Evolutionary conservation across 2,113 vertebrate genomes (phyloP), one percentile per base, ranked within the genome.

Genomic region (Sprattus sprattus): DNA sequence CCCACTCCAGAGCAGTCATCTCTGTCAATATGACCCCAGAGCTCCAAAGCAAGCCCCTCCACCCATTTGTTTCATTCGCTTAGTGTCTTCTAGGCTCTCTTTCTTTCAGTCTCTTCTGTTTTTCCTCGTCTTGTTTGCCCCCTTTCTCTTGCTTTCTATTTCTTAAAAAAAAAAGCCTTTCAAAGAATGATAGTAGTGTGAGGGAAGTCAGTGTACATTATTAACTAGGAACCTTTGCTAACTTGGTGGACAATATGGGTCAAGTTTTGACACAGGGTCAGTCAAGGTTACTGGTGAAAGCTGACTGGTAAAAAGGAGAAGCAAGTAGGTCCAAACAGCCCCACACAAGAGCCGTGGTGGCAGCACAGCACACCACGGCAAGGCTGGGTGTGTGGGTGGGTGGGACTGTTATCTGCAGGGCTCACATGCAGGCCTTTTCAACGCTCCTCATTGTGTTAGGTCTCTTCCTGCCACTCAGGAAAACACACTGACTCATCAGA

Each of bases 401-500:
- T 52, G 28, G 64, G 46, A 45, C 82, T 54, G 84, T 90, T 88
- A 91, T 90, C 85, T 83, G 25, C 45, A 39, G 13, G 46, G 15
- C 85, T 89, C 88, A 90, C 87, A 86, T 86, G 87, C 84, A 86
- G 88, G 39, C 78, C 22, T 52, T 90, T 88, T 92, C 89, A 86
- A 83, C 90, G 75, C 82, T 75, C 82, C 85, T 80, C 87, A 91
- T 88, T 92, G 88, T 87, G 85, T 89, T 82, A 0, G 80, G 16
- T 28, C 86, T 84, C 87, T 89, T 93, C 87, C 87, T 91, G 89
- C 57, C 52, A 39, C 82, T 81, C 85, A 88, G 81, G 83, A 91
- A 90, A 89, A 89, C 85, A 88, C 46, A 25, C 28, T 52, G 84
- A 86, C 81, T 85, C 81, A 82, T 50, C 81, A 67, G 46, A 83